Base-by-base conservation (phyloP, 2,797 vertebrate genomes). In the Mycteria americana region DNA sequence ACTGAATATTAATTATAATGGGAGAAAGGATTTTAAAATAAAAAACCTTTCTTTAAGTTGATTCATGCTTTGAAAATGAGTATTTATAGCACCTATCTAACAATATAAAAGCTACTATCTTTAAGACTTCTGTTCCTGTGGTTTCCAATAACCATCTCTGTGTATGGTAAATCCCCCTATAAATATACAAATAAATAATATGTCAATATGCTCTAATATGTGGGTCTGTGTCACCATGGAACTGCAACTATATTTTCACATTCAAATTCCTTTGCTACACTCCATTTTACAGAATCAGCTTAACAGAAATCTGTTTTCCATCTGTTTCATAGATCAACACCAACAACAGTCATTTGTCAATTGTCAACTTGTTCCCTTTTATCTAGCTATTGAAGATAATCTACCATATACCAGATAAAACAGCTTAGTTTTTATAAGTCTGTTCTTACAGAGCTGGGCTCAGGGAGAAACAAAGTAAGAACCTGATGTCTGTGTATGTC, bases 241-340 rank as follows among this genome's bases (percentile, higher is more conserved):
- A 80, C 64, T 76, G 65, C 70, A 79, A 93, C 22, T 64, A 45
- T 85, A 69, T 92, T 85, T 90, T 94, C 41, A 60, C 63, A 45
- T 82, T 94, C 69, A 48, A 4, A 94, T 74, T 96, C 77, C 81
- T 94, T 92, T 89, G 78, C 69, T 89, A 77, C n/a, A 9, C 41
- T 90, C 27, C 43, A 84, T 89, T 95, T 95, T 80, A 85, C 30
- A 85, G 64, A 94, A 97, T 89, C 92, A 75, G 93, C 92, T 95
- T 93, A 97, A 83, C 41, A 85, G 93, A 94, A 96, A 95, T 93
- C 84, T 79, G 62, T 25, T 94, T 89, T 72, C 81, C 90, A 85
- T 89, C 92, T 97, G 91, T 85, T 96, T 94, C 65, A 27, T 62
- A 62, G 39, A 62, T 92, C 76, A 90, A 60, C 79, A 75, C 63